Base-by-base conservation (phyloP, 2,888 invertebrate genomes). In the Idaea biselata region DNA sequence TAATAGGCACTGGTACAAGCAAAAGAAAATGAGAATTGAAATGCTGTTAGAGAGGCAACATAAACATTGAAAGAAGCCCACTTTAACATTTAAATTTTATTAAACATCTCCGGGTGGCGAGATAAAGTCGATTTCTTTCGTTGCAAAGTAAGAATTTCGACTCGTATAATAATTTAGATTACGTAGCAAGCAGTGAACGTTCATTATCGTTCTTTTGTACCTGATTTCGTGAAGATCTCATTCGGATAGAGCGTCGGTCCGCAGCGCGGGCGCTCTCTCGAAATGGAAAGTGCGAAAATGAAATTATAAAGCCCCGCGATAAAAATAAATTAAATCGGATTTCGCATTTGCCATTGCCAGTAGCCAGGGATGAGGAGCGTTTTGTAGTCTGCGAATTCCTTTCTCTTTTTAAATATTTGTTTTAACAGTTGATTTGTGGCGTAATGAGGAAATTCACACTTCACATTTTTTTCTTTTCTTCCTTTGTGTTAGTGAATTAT, bases 321-420 rank as follows among this genome's bases (percentile, higher is more conserved):
- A 92, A 93, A 93, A 93, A 93, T 93, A 93, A 92, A 93, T 93
- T 92, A 93, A 92, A 93, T 92, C 90, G 89, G 92, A 92, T 91
- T 90, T 89, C 88, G 87, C 87, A 84, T 90, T 89, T 83, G 82
- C 88, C 86, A 87, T 89, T 83, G 82, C 88, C 86, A 87, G 91
- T 89, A 90, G 89, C 88, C 86, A 85, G 88, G 83, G 86, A 86
- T 86, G 89, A 89, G 82, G 82, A 86, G 82, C 84, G 83, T 89
- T 91, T 89, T 86, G 87, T 87, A 88, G 88, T 84, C 89, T 84
- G 85, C 82, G 81, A 89, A 90, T 91, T 87, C 85, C 82, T 86
- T 89, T 89, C 87, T 86, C 86, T 85, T 88, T 88, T 89, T 87
- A 87, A 91, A 90, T 90, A 90, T 91, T 91, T 91, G 88, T 88